Evolutionary conservation across 2,113 vertebrate species (phyloP).

Genomic region (Poeciliopsis occidentalis): DNA sequence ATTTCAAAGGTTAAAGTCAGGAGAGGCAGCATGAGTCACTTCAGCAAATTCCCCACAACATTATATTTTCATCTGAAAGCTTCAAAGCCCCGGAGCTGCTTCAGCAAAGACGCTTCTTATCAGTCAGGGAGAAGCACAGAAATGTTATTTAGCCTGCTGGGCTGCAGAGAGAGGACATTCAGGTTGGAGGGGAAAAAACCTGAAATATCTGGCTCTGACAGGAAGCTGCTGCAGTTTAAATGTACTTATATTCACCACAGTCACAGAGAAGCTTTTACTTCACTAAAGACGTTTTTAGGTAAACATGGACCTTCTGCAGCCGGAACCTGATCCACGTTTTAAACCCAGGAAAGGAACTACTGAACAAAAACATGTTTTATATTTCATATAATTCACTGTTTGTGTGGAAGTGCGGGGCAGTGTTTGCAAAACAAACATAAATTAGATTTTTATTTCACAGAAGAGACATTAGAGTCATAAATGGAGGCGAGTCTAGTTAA

Average conservation of each 20-base stretch:
- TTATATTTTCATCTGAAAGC: slow-evolving; percentile 1
- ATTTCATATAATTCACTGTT: too few relatives aligned
- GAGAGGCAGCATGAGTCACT: slow-evolving; percentile 12
- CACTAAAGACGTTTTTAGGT: background rate
- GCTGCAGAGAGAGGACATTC: background rate
- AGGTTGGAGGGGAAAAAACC: background rate
- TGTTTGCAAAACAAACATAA: too few relatives aligned
- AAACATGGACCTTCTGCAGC: background rate
- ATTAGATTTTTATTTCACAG: too few relatives aligned
- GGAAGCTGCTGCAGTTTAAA: background rate
- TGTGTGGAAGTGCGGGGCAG: too few relatives aligned
- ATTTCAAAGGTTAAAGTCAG: background rate
- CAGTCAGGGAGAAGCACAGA: background rate
- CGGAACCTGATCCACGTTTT: too few relatives aligned
- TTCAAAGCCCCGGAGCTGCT: slow-evolving; percentile 1
- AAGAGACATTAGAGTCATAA: too few relatives aligned
- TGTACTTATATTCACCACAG: background rate
- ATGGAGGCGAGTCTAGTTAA: too few relatives aligned
- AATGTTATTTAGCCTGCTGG: background rate
- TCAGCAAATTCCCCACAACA: slow-evolving; percentile 6
- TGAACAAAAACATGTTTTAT: too few relatives aligned
- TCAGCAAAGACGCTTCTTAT: background rate
- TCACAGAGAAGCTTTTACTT: background rate
- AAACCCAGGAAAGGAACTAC: too few relatives aligned
- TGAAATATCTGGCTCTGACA: background rate